Evolutionary conservation across 2,888 invertebrate genomes (phyloP).

Genomic region (Eupithecia tripunctaria): DNA sequence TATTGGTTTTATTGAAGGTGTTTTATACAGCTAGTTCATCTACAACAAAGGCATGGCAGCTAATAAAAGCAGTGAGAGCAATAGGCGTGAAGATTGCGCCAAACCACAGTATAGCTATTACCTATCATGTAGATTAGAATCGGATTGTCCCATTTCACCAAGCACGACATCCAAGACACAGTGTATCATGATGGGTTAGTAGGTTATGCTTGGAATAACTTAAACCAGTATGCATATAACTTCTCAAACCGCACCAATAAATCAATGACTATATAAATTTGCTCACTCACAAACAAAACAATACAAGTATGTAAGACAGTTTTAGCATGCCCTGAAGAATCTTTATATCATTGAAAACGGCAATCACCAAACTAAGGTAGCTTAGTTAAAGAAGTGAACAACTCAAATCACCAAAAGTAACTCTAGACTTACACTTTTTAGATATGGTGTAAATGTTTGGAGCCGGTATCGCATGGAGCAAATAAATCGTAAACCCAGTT

Average conservation of each 20-base stretch:
- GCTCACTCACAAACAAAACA: background rate
- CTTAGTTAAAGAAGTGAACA: too few species aligned
- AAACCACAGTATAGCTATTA: conserved; percentile 21
- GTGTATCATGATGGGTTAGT: conserved; percentile 1
- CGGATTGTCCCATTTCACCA: conserved; percentile 11
- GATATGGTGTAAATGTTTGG: conserved; percentile 74
- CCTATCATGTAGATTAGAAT: conserved; percentile 21
- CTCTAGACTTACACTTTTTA: background rate
- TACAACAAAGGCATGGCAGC: conserved; percentile 46
- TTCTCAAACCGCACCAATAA: background rate
- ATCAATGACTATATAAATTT: background rate
- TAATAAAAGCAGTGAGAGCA: conserved; percentile 63
- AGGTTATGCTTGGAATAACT: conserved; percentile 4
- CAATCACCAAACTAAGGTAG: background rate
- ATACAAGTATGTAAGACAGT: background rate
- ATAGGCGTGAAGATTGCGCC: conserved; percentile 62
- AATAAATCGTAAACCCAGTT: conserved; percentile 85
- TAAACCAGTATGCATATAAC: background rate
- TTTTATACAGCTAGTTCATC: conserved; percentile 37
- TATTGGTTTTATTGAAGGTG: conserved; percentile 29
- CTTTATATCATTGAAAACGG: background rate
- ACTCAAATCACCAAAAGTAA: background rate
- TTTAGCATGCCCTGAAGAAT: background rate
- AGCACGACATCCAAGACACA: conserved; percentile 11
- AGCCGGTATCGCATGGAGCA: conserved; percentile 79